Conservation (phyloP, 2,113 vertebrate species). For the Rynchops niger region DNA sequence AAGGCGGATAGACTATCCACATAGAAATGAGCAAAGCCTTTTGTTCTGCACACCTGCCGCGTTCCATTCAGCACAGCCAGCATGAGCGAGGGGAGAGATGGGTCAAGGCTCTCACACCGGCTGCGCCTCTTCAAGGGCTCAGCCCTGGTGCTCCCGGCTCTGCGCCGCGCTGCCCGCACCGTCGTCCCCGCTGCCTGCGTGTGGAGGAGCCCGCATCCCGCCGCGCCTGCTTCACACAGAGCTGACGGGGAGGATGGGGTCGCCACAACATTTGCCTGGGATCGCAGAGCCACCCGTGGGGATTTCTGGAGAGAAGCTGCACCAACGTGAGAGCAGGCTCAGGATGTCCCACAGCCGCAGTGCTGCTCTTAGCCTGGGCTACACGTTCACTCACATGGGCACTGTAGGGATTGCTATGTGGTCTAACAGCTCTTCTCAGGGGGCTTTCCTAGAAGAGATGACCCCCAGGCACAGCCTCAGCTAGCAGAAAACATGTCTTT, state of each 20-base stretch:
- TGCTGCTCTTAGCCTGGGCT: not conserved
- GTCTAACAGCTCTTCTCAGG: not conserved
- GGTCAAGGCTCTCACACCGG: not conserved
- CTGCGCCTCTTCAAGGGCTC: not conserved
- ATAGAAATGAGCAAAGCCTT: not conserved
- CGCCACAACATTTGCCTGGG: not conserved
- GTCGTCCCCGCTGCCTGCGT: not conserved
- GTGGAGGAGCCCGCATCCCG: not conserved
- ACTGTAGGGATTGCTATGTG: fast-evolving
- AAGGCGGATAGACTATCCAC: not conserved
- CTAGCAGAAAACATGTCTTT: not conserved
- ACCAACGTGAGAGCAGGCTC: fast-evolving
- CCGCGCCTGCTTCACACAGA: not conserved
- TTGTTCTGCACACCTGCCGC: not conserved
- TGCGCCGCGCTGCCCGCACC: not conserved
- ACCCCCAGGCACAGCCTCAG: not conserved
- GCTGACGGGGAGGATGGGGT: not conserved
- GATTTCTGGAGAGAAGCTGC: not conserved
- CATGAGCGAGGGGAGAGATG: not conserved
- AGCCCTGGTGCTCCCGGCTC: not conserved
- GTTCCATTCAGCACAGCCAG: not conserved
- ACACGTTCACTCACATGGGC: fast-evolving
- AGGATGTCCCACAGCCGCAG: not conserved
- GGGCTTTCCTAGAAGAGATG: not conserved
- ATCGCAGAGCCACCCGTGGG: not conserved